Evolutionary conservation across 2,888 invertebrate genomes (phyloP), one percentile per base, ranked within the genome.

Genomic region (Euplagia quadripunctaria): DNA sequence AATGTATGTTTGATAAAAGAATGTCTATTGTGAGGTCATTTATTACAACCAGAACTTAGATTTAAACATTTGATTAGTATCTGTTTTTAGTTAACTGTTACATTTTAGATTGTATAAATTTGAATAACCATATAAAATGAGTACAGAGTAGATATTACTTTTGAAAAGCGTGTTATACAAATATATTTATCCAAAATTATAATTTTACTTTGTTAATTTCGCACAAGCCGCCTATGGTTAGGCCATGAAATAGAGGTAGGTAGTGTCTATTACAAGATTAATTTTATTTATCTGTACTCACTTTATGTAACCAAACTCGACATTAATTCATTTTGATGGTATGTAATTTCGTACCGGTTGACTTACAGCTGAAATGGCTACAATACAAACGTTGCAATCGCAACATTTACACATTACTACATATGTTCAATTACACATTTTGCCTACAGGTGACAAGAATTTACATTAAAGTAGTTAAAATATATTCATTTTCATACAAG

Each of bases 1-100:
- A 94, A 95, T 94, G 94, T 93, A 95, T 94, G 94, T 93, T 90
- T 92, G 94, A 83, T 87, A 92, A 92, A 92, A 92, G 91, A 93
- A 94, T 92, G 91, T 92, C 90, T 92, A 91, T 92, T 91, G 92
- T 92, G 92, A 93, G 90, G 92, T 94, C 89, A 90, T 89, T 88
- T 83, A 86, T 91, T 92, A 93, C 92, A 94, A 94, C 91, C 93
- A 90, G 87, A 92, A 91, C 88, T 90, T 91, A 90, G 79, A 81
- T 80, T 80, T 77, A 76, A 77, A 81, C 81, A 75, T 77, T 79
- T 76, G 76, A 70, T 84, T 81, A 79, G 74, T 80, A 83, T 82
- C 80, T 79, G 84, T 78, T 82, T 79, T 81, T 70, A 78, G 68
- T 78, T 76, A 70, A 79, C 80, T 82, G 81, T 55, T 71, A 84